phyloP scores from a whole-genome alignment of 2,888 invertebrate genomes.

The Nomada flava region DNA sequence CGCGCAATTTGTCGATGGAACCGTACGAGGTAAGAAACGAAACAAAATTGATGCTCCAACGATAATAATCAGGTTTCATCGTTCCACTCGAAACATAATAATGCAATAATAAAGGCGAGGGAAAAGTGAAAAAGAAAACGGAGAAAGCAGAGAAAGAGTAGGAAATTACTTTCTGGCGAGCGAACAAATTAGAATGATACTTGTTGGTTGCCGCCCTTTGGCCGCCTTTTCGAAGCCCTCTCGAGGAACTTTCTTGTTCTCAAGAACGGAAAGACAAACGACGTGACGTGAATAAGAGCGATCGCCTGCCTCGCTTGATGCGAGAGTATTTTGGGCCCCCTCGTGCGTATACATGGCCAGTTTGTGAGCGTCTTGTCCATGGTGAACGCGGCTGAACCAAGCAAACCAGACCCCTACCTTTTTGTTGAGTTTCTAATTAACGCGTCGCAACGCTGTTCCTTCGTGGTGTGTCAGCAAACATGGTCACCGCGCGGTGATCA shows the following conservation, averaged over 20 bases:
- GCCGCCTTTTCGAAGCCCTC: conserved; percentile 27
- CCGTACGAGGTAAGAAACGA: too few relatives aligned
- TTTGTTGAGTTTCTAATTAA: conserved; percentile 65
- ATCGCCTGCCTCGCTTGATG: conserved; percentile 59
- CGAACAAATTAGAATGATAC: conserved; percentile 68
- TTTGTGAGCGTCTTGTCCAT: conserved; percentile 42
- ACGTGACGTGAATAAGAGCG: conserved; percentile 68
- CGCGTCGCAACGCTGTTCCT: conserved; percentile 48
- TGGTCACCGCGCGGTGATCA: conserved; percentile 45
- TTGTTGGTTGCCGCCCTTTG: conserved; percentile 45
- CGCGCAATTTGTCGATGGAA: too few relatives aligned
- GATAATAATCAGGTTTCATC: conserved; percentile 42
- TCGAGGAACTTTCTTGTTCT: conserved; percentile 51
- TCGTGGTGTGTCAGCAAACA: conserved; percentile 43
- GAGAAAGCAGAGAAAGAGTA: conserved; percentile 15
- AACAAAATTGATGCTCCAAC: neutral
- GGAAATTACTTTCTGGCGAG: conserved; percentile 55
- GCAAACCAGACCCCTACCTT: conserved; percentile 49
- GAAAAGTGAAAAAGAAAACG: neutral
- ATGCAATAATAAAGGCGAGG: conserved; percentile 34
- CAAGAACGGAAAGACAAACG: conserved; percentile 71
- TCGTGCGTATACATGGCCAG: conserved; percentile 52
- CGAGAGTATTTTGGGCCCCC: conserved; percentile 67
- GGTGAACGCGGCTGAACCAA: conserved; percentile 36
- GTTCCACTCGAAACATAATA: neutral